Evolutionary conservation across 2,113 vertebrate genomes (phyloP).

Genomic region (Baryphthengus martii): DNA sequence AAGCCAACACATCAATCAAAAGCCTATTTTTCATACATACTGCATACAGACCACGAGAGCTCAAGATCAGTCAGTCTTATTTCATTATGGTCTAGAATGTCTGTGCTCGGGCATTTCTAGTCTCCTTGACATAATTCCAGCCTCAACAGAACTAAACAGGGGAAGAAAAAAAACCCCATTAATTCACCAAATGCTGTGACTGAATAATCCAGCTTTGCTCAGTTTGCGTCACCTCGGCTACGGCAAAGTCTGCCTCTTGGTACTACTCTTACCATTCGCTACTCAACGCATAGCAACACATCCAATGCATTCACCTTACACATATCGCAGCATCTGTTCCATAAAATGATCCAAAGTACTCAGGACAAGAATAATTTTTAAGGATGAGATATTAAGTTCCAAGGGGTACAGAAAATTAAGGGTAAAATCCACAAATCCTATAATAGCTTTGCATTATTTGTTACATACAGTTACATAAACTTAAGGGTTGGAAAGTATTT

Average conservation of each 20-base stretch:
- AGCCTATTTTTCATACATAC: neutral
- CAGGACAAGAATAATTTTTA: neutral
- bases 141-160: neutral
- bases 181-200: neutral
- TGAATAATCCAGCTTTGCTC: neutral
- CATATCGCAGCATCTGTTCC: neutral
- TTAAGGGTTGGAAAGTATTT: conserved; percentile 56
- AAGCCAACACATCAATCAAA: neutral
- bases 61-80: neutral
- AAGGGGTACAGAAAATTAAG: conserved; percentile 7
- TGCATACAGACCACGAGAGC: neutral
- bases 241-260: neutral
- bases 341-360: neutral
- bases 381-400: neutral
- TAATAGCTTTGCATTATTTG: conserved; percentile 31
- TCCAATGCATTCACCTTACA: neutral
- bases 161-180: neutral
- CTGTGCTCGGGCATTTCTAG: neutral
- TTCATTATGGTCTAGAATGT: neutral
- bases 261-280: neutral
- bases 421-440: conserved; percentile 18
- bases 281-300: neutral
- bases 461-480: conserved; percentile 60
- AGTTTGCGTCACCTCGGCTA: neutral
- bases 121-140: conserved; percentile 9